Base-by-base conservation (phyloP, 1,140 invertebrate species). In the Apis florea region DNA sequence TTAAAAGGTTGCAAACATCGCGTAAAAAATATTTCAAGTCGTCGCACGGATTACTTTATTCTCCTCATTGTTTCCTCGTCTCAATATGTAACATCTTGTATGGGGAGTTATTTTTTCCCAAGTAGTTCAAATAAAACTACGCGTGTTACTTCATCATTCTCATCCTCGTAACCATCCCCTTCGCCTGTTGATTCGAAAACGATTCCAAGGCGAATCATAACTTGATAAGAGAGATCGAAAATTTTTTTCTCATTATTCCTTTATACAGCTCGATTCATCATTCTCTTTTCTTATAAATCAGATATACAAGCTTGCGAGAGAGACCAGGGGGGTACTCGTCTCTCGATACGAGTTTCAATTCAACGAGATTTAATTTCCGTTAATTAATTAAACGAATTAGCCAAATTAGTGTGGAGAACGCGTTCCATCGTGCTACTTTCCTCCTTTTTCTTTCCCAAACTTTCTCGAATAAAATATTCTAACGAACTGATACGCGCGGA, bases 301-400 rank as follows among this genome's bases (percentile, higher is more conserved):
- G 17, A 19, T 12, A 31, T 31, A 5, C 31, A 47, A 68, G 8
- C 24, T n/a, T 1, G 8, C 1, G n/a, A n/a, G 13, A 49, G 21
- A 17, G 9, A 13, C 24, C 6, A 31, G 31, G 6, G 31, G 17
- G 53, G n/a, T 1, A 10, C 47, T 31, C 24, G 11, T 10, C 31
- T n/a, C 17, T 8, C 54, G 26, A 51, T 8, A 10, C n/a, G 53
- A 63, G n/a, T 3, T 19, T 40, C n/a, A 61, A 51, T 63, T 61
- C n/a, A 53, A 31, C 56, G 56, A 79, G 10, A 11, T 1, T 24
- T 24, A 69, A 56, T 19, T 40, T 24, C 1, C 15, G 24, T 61
- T 63, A n/a, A 71, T 71, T 40, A 63, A 71, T 71, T 40, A 63
- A 71, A 63, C 67, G 49, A 63, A 70, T 70, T 47, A 2, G 24